Percentiles rank a stretch among this genome's conserved stretches.
Evolutionary conservation across 2,888 invertebrate genomes (phyloP).

Genomic region (Apotomis capreana): DNA sequence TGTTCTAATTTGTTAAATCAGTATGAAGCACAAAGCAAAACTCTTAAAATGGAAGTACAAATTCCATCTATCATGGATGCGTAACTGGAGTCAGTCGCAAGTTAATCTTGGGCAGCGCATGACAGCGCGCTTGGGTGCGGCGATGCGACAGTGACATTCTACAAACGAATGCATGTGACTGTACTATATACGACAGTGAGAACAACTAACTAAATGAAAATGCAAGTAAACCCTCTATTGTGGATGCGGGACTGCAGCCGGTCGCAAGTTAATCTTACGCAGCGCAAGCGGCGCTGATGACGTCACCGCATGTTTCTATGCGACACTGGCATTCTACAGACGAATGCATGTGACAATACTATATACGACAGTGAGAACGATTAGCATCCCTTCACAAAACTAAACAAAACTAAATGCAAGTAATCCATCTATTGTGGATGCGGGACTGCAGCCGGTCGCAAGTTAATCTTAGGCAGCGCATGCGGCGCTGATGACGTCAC

Average conservation of each 20-base stretch:
- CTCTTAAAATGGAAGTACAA: slow-evolving; percentile 3
- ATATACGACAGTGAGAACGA: background rate
- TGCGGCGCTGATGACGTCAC: slow-evolving; percentile 70
- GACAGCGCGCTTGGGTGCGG: no score
- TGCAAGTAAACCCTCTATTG: background rate
- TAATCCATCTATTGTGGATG: background rate
- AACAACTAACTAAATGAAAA: background rate
- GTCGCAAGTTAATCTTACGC: slow-evolving; percentile 59
- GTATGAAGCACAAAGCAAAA: background rate
- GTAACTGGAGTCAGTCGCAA: slow-evolving; percentile 53
- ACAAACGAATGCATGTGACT: slow-evolving; percentile 21
- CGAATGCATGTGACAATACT: slow-evolving; percentile 19
- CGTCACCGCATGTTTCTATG: slow-evolving; percentile 56
- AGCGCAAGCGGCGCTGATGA: slow-evolving; percentile 68
- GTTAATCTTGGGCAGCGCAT: slow-evolving; percentile 65
- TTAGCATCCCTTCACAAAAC: slow-evolving; percentile 8
- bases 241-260: slow-evolving; percentile 49
- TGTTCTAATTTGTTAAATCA: no score
- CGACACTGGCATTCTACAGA: slow-evolving; percentile 40
- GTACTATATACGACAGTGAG: background rate
- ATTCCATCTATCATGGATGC: slow-evolving; percentile 26
- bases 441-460: slow-evolving; percentile 52
- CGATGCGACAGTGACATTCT: slow-evolving; percentile 45
- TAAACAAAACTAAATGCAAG: slow-evolving; percentile 10
- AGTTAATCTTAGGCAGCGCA: slow-evolving; percentile 64